phyloP scores from a whole-genome alignment of 1,140 invertebrate genomes.

The Drosophila kepulauana region DNA sequence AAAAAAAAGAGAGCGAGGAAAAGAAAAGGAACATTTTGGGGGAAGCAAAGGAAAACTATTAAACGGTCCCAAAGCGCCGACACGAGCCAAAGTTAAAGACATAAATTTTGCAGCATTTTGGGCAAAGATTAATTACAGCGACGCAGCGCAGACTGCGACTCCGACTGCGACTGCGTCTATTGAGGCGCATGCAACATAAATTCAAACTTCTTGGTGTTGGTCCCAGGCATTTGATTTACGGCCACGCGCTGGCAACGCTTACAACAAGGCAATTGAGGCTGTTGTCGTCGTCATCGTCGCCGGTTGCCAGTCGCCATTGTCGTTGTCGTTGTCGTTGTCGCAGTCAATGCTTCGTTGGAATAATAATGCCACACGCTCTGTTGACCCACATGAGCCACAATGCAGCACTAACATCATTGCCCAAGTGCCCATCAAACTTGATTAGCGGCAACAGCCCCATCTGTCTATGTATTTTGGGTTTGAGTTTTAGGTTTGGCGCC shows the following conservation, averaged over 20 bases:
- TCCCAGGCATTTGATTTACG: constrained; percentile 45
- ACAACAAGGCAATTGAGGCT: constrained; percentile 49
- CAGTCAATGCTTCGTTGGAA: constrained; percentile 34
- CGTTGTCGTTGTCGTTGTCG: constrained; percentile 29
- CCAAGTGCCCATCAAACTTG: constrained; percentile 51
- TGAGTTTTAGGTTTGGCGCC: neutral
- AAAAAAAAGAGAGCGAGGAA: constrained; percentile 34
- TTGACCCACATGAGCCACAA: constrained; percentile 44
- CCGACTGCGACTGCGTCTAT: constrained; percentile 21
- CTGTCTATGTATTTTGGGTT: neutral
- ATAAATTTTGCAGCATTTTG: constrained; percentile 84
- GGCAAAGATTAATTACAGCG: constrained; percentile 82
- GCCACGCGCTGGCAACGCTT: constrained; percentile 39
- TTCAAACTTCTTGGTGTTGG: constrained; percentile 44
- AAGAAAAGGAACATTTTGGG: constrained; percentile 8
- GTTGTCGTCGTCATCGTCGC: constrained; percentile 18
- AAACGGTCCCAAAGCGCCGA: constrained; percentile 33
- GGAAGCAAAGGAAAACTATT: constrained; percentile 37
- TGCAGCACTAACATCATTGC: constrained; percentile 31
- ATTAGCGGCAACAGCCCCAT: constrained; percentile 39
- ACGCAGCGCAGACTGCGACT: neutral
- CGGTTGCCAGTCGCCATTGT: constrained; percentile 15
- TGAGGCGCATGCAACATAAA: constrained; percentile 73
- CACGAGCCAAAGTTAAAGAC: constrained; percentile 73
- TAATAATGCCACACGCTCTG: constrained; percentile 45